phyloP scores from a whole-genome alignment of 2,888 invertebrate genomes.

The Gisinianus flammeolus region DNA sequence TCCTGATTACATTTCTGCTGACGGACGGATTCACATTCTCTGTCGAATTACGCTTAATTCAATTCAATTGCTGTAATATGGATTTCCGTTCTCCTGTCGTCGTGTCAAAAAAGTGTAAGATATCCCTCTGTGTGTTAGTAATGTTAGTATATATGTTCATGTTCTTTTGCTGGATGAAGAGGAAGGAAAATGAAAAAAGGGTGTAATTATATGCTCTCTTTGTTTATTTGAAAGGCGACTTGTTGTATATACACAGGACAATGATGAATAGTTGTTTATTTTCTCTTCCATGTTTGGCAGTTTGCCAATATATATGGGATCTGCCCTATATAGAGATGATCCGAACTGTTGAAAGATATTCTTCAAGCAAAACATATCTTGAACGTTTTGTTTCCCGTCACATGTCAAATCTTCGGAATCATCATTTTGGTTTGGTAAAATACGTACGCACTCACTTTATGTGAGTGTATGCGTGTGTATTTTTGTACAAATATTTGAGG shows the following conservation, averaged over 20 bases:
- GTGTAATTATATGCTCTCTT: slow-evolving; percentile 19
- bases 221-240: slow-evolving; percentile 33
- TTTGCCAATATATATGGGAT: slow-evolving; percentile 10
- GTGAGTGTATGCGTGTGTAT: background rate
- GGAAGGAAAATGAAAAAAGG: background rate
- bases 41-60: slow-evolving; percentile 16
- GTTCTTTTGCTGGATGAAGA: background rate
- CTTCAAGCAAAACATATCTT: background rate
- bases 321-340: background rate
- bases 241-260: slow-evolving; percentile 26
- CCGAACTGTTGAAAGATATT: background rate
- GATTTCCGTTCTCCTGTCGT: slow-evolving; percentile 24
- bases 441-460: background rate
- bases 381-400: background rate
- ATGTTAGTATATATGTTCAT: background rate
- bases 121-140: background rate
- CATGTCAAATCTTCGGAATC: background rate
- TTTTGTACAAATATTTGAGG: background rate
- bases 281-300: slow-evolving; percentile 20
- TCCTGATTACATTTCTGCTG: background rate
- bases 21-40: slow-evolving; percentile 15
- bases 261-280: slow-evolving; percentile 33
- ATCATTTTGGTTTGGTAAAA: background rate
- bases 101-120: background rate
- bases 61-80: slow-evolving; percentile 26